These are phyloP conservation scores for Entelurus aequoreus DNA, from an alignment of 2,113 vertebrate genomes.

Conservation along the genomic window DNA sequence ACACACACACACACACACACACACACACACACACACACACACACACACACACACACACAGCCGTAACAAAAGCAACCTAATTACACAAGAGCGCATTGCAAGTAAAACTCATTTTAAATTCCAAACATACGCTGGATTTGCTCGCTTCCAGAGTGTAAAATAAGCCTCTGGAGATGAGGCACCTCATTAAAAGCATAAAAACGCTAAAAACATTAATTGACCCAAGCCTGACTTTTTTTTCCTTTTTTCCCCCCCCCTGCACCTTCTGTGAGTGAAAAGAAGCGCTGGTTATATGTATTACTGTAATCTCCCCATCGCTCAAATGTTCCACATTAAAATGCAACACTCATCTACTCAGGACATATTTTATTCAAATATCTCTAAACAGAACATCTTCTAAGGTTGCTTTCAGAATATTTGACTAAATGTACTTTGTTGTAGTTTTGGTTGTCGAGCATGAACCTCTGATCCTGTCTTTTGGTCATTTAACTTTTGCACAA, in stretches of 20 bases:
- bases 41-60: too few relatives aligned
- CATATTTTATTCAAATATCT: neutral
- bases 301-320: constrained; percentile 33
- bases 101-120: constrained; percentile 35
- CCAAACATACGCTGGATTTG: constrained; percentile 37
- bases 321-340: constrained; percentile 37
- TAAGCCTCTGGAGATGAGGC: constrained; percentile 33
- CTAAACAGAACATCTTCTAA: neutral
- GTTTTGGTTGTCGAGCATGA: too few relatives aligned
- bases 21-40: too few relatives aligned
- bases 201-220: constrained; percentile 16
- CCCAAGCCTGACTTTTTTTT: neutral
- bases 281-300: constrained; percentile 23
- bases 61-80: constrained; percentile 8
- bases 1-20: too few relatives aligned
- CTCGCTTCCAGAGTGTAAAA: constrained; percentile 27
- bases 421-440: neutral
- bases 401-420: constrained; percentile 7
- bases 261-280: constrained; percentile 8
- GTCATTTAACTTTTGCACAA: too few relatives aligned
- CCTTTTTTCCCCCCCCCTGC: neutral
- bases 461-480: too few relatives aligned
- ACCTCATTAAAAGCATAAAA: constrained; percentile 44
- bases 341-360: constrained; percentile 14
- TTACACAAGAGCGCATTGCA: constrained; percentile 9